phyloP scores from a whole-genome alignment of 2,797 vertebrate species.

The Echiichthys vipera region DNA sequence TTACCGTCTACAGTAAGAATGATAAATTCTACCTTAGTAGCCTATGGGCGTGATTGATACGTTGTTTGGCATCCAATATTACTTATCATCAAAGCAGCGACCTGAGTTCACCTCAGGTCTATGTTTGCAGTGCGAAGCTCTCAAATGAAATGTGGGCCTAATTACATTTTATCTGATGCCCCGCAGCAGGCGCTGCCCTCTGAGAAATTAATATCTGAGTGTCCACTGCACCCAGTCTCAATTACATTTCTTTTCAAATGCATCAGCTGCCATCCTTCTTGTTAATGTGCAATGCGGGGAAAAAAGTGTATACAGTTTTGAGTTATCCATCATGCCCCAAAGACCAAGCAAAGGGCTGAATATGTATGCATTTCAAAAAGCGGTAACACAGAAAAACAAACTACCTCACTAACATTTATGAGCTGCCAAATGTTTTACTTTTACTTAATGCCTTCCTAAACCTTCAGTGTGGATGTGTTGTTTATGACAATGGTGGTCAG shows the following conservation, averaged over 20 bases:
- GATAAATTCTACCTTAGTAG: constrained; percentile 45
- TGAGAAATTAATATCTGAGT: constrained; percentile 79
- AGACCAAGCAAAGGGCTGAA: neutral
- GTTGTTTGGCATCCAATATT: constrained; percentile 64
- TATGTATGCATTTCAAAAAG: constrained; percentile 29
- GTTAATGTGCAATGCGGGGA: constrained; percentile 60
- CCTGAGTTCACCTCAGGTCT: constrained; percentile 61
- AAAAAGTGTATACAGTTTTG: constrained; percentile 43
- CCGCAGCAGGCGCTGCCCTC: constrained; percentile 71
- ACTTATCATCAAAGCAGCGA: constrained; percentile 61
- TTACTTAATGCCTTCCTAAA: neutral
- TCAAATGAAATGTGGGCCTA: constrained; percentile 80
- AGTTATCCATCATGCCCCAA: constrained; percentile 48
- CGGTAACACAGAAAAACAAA: neutral
- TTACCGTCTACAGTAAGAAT: neutral
- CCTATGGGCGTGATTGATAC: constrained; percentile 63
- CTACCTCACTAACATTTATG: neutral
- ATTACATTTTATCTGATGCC: constrained; percentile 83
- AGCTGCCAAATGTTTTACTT: constrained; percentile 4
- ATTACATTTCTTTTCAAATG: constrained; percentile 73
- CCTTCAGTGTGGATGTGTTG: neutral
- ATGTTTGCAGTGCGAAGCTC: constrained; percentile 58
- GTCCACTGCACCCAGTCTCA: constrained; percentile 69
- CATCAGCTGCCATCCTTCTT: constrained; percentile 65
- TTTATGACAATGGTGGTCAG: neutral